Percentiles rank a stretch among this genome's conserved stretches.
phyloP scores from a whole-genome alignment of 2,888 invertebrate genomes.

The Acanthosepion lycidas region DNA sequence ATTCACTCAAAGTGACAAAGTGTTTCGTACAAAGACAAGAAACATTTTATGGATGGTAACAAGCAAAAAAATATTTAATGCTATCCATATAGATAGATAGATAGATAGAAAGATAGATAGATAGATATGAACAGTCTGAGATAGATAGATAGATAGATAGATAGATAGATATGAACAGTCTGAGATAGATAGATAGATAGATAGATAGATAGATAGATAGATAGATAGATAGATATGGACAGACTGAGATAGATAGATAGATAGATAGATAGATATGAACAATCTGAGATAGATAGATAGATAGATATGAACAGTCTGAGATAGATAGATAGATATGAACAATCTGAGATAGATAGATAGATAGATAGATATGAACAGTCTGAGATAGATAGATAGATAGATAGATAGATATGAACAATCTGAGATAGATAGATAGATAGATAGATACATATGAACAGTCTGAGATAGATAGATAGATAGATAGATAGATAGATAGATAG shows the following conservation, averaged over 20 bases:
- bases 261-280: not conserved
- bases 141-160: not conserved
- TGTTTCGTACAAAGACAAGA: too few species aligned
- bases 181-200: not conserved
- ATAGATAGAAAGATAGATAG: not conserved
- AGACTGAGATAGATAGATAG: not conserved
- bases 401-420: too few species aligned
- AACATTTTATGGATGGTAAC: too few species aligned
- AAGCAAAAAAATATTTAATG: too few species aligned
- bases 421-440: not conserved
- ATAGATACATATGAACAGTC: too few species aligned
- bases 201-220: not conserved
- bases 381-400: not conserved
- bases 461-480: not conserved
- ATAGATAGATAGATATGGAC: not conserved
- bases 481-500: not conserved
- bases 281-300: not conserved
- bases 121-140: too few species aligned
- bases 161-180: too few species aligned
- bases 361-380: too few species aligned
- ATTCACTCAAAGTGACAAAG: too few species aligned
- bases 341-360: not conserved
- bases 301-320: too few species aligned
- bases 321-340: too few species aligned
- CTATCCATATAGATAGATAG: not conserved